Base-by-base conservation (phyloP, 2,888 invertebrate genomes). In the Microctonus hyperodae region DNA sequence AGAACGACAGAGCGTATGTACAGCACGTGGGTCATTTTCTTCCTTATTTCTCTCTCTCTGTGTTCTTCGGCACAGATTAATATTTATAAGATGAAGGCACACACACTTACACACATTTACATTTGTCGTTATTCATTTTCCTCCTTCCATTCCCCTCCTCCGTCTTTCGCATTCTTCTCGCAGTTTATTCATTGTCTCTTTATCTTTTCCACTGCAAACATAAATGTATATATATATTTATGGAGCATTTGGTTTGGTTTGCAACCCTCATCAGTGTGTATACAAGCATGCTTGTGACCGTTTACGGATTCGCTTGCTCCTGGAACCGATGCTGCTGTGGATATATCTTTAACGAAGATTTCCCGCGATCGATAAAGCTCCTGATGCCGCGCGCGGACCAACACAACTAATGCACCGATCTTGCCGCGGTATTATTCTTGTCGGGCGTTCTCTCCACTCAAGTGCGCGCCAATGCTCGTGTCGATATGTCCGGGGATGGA, bases 21-120 rank as follows among this genome's bases (percentile, higher is more conserved):
- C 59, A 59, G 44, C 59, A 59, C 59, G 59, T 65, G 37, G 50
- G 40, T 58, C 63, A 58, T 16, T 23, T 53, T 51, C 35, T 35
- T 1, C 35, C 35, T 35, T 10, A 10, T 10, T 35, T 35, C 10
- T 35, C 35, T 10, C 5, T 9, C 7, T 20, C 44, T 6, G 44
- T 44, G 44, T 44, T 55, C 48, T 63, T 33, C 33, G 28, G 48
- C 37, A 57, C 31, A 51, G 65, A 67, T 70, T 67, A 69, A 67
- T 69, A 67, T 70, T 67, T 69, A 70, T 69, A 67, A 64, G 48
- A 53, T 13, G 10, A 37, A 37, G n/a, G 3, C 13, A n/a, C 13
- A 37, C 4, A 37, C 37, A 37, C n/a, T 25, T 10, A 53, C 53
- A n/a, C 25, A 25, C 7, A 53, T n/a, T n/a, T n/a, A n/a, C n/a